phyloP scores from a whole-genome alignment of 2,113 vertebrate species.

The Telmatochromis sp. region DNA sequence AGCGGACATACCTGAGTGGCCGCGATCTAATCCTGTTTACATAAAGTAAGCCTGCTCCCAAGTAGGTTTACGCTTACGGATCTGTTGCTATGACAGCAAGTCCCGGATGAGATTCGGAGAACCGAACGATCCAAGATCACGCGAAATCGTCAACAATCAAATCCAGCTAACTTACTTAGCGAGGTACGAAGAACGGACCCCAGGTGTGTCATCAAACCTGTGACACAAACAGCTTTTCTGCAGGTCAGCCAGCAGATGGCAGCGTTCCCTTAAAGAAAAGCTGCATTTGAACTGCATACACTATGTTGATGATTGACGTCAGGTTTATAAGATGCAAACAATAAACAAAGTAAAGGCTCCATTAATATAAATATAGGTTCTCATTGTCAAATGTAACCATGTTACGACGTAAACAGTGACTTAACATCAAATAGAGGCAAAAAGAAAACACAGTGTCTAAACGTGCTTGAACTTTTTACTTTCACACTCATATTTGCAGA shows the following conservation, averaged over 20 bases:
- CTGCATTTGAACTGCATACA: accelerated
- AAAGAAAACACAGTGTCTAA: neutral
- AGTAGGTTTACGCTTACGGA: no score
- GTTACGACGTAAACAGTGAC: neutral
- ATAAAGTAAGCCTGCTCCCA: no score
- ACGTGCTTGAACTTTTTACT: neutral
- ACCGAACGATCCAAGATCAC: no score
- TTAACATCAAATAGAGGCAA: neutral
- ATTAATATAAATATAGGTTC: neutral
- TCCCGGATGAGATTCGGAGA: no score
- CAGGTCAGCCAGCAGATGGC: neutral
- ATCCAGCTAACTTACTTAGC: no score
- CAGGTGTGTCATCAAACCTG: neutral
- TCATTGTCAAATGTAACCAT: accelerated
- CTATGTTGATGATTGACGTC: accelerated
- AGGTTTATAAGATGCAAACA: neutral
- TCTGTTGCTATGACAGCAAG: no score
- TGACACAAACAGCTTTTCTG: neutral
- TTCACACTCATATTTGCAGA: neutral
- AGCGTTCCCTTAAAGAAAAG: accelerated
- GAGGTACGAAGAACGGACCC: no score
- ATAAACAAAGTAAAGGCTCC: neutral
- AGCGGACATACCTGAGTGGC: no score
- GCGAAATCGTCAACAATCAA: no score
- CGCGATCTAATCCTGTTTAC: no score